phyloP scores from a whole-genome alignment of 2,888 invertebrate species.

The Agrilus cyanescens region DNA sequence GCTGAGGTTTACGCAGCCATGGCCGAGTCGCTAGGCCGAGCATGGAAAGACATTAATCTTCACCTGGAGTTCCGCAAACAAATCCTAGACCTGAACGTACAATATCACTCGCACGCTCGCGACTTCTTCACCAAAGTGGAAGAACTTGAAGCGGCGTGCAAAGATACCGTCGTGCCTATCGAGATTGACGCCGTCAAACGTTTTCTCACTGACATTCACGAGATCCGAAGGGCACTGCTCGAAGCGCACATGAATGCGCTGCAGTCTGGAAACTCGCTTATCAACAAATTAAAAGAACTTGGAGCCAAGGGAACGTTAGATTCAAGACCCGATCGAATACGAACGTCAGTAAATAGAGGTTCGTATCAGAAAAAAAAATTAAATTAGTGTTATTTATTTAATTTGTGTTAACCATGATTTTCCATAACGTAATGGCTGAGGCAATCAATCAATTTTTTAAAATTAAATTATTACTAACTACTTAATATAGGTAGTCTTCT shows the following conservation, averaged over 20 bases:
- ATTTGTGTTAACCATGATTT: too few species aligned
- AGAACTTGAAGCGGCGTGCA: conserved; percentile 56
- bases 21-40: conserved; percentile 65
- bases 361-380: conserved; percentile 11
- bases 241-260: conserved; percentile 70
- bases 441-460: too few species aligned
- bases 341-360: conserved; percentile 37
- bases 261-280: conserved; percentile 63
- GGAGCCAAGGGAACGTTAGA: conserved; percentile 64
- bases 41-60: conserved; percentile 74
- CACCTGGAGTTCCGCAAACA: conserved; percentile 66
- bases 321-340: conserved; percentile 51
- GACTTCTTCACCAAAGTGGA: conserved; percentile 59
- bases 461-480: too few species aligned
- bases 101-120: conserved; percentile 61
- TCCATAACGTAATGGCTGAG: too few species aligned
- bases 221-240: conserved; percentile 57
- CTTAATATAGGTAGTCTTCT: too few species aligned
- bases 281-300: conserved; percentile 63
- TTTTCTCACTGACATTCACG: conserved; percentile 58
- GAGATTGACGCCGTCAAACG: conserved; percentile 62
- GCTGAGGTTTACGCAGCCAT: conserved; percentile 78
- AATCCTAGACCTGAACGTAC: conserved; percentile 64
- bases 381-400: too few species aligned
- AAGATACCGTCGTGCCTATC: conserved; percentile 52